Evolutionary conservation across 2,113 vertebrate species (phyloP).

Genomic region (Loxodonta africana): DNA sequence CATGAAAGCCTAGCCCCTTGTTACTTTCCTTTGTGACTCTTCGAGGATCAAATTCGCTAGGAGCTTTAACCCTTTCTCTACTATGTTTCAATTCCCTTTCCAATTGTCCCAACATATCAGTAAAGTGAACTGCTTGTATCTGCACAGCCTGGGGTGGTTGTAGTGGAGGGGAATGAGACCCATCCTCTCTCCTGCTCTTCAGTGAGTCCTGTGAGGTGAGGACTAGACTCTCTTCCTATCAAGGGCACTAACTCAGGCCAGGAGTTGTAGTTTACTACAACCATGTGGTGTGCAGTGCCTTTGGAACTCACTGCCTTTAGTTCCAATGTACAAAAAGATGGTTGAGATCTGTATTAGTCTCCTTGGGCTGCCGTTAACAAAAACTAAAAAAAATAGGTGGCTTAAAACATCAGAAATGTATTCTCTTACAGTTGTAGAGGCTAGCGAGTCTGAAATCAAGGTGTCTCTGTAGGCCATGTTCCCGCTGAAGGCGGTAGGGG

Average conservation of each 20-base stretch:
- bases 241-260: neutral
- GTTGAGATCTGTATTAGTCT: neutral
- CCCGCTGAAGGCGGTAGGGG: neutral
- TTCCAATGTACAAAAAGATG: neutral
- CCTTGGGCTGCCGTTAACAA: neutral
- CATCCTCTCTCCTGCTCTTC: neutral
- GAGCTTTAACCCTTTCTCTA: neutral
- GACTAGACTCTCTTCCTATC: neutral
- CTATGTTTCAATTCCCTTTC: neutral
- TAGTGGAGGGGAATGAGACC: neutral
- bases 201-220: neutral
- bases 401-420: neutral
- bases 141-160: neutral
- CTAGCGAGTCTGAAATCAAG: neutral
- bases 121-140: neutral
- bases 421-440: neutral
- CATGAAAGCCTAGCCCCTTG: neutral
- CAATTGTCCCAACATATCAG: neutral
- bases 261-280: neutral
- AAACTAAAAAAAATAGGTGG: neutral
- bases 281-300: rapidly evolving
- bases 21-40: neutral
- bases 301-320: neutral
- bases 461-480: neutral
- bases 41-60: neutral